Conservation (phyloP, 2,113 vertebrate genomes). For the Gymnorhina tibicen region DNA sequence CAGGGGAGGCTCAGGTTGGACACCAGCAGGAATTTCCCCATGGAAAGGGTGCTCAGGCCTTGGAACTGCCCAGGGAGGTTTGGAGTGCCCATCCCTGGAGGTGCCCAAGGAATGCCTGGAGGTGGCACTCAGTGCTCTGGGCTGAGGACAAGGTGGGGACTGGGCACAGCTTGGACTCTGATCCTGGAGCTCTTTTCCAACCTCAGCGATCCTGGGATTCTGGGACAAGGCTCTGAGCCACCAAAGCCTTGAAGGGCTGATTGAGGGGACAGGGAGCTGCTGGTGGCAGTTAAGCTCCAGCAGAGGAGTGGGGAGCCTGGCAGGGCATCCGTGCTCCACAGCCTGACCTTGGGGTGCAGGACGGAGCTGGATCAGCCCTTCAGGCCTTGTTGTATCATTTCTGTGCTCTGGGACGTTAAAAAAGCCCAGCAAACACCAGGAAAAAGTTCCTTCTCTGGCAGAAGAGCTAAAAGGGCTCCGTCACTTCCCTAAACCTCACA, state of each 20-base stretch:
- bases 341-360: background rate
- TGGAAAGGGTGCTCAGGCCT: background rate
- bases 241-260: background rate
- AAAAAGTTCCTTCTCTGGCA: background rate
- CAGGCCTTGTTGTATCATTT: background rate
- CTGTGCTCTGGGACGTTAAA: background rate
- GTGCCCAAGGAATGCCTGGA: rapidly evolving
- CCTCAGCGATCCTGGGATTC: background rate
- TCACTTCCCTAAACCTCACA: conserved; percentile 26
- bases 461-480: background rate
- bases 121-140: rapidly evolving
- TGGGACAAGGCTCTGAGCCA: background rate
- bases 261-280: background rate
- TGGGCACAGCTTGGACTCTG: background rate
- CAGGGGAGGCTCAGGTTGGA: background rate
- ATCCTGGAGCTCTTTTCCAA: background rate
- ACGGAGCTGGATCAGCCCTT: background rate
- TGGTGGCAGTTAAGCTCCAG: background rate
- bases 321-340: rapidly evolving
- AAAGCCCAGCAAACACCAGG: background rate
- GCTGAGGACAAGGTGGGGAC: background rate
- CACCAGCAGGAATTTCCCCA: rapidly evolving
- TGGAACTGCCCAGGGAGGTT: background rate
- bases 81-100: background rate
- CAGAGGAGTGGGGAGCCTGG: background rate